Evolutionary conservation across 2,797 vertebrate species (phyloP), one percentile per base, ranked within the genome.

Genomic region (Mormyrus hasselquistii): DNA sequence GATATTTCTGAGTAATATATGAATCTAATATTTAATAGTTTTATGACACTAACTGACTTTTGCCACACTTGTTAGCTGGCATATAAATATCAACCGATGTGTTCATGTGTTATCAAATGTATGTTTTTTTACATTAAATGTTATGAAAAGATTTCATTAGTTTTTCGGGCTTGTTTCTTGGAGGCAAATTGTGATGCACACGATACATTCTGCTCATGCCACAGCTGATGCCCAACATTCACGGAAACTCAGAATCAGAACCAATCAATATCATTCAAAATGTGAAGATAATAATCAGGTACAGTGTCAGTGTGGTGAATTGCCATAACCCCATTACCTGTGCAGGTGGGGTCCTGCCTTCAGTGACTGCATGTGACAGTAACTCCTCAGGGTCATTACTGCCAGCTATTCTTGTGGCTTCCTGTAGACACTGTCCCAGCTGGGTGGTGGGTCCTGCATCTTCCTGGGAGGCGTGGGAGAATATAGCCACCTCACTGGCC

Each of bases 1-100:
- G 95, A 96, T 96, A 95, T 95, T 96, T 92, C 96, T 96, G 94
- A 96, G 94, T 97, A 97, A 97, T 97, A 97, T 97, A 97, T 97
- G 92, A 96, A 93, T 94, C 95, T 96, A 96, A 96, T 97, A 97
- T 97, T 97, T 97, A 97, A 97, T 96, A 97, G 96, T 96, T 96
- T 97, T 96, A 95, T 96, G 96, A 93, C 93, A 96, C 96, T 96
- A 96, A 97, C 96, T 96, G 95, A 94, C 96, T 93, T 95, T 96
- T 94, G 94, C 93, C 94, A 93, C 92, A 92, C 93, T 92, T 95
- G 94, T 96, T 95, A 95, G 93, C 94, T 91, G 89, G 92, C 94
- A 93, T 93, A 94, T 92, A 92, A 93, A 92, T 92, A 92, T 95
- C 79, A 62, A 50, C 82, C 8, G 49, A 65, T 89, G n/a, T 95